A percentile compares a stretch with the other conserved stretches of the same genome.
These are phyloP conservation scores for Brassicogethes aeneus DNA, from an alignment of 2,888 invertebrate species.

Conservation along the genomic window DNA sequence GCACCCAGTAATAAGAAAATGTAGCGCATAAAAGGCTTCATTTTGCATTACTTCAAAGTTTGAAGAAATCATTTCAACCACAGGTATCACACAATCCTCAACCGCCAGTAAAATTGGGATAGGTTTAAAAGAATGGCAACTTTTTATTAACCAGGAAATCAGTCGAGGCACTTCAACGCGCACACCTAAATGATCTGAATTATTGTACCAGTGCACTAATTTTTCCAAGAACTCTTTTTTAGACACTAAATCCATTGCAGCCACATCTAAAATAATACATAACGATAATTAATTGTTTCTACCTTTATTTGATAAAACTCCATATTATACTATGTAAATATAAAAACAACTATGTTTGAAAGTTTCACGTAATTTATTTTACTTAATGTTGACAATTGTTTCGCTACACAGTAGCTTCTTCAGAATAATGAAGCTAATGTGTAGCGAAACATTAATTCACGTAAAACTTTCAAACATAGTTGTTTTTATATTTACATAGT, in stretches of 20 bases:
- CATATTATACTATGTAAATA: too few relatives aligned
- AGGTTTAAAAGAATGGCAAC: slow-evolving; percentile 46
- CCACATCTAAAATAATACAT: too few relatives aligned
- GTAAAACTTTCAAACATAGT: too few relatives aligned
- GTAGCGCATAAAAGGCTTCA: slow-evolving; percentile 67
- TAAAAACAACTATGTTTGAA: too few relatives aligned
- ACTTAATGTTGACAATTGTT: too few relatives aligned
- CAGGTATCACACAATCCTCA: slow-evolving; percentile 61
- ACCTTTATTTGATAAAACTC: too few relatives aligned
- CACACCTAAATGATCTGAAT: slow-evolving; percentile 74
- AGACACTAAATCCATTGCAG: slow-evolving; percentile 58
- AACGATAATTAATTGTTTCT: too few relatives aligned
- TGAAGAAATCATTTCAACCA: slow-evolving; percentile 75
- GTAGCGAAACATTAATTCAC: too few relatives aligned
- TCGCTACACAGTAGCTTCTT: too few relatives aligned
- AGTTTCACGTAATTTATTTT: too few relatives aligned
- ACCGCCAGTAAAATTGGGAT: slow-evolving; percentile 41
- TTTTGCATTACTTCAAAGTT: slow-evolving; percentile 84
- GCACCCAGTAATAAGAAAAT: slow-evolving; percentile 46
- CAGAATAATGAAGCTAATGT: too few relatives aligned
- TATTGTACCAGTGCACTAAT: slow-evolving; percentile 66
- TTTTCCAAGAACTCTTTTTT: slow-evolving; percentile 55
- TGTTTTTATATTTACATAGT: too few relatives aligned
- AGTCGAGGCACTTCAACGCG: slow-evolving; percentile 74
- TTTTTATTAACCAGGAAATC: slow-evolving; percentile 69